Evolutionary conservation across 2,113 vertebrate species (phyloP).

Genomic region (Gyps fulvus): DNA sequence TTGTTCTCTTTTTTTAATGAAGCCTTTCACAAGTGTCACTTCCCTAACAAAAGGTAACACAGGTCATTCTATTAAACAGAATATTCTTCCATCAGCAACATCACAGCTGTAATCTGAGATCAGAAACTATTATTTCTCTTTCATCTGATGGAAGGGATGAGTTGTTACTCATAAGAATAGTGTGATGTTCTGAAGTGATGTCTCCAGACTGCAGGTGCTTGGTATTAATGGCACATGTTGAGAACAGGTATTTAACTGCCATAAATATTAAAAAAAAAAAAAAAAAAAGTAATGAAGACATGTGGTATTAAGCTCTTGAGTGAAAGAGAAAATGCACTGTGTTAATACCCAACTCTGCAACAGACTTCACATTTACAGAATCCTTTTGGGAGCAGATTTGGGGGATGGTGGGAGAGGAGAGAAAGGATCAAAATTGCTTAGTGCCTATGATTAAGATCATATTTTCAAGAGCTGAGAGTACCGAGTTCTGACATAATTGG

Average conservation of each 20-base stretch:
- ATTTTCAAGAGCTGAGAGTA: background rate
- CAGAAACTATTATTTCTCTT: constrained; percentile 16
- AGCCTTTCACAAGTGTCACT: constrained; percentile 29
- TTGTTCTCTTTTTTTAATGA: constrained; percentile 36
- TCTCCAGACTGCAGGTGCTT: background rate
- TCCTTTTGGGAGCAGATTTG: background rate
- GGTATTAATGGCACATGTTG: background rate
- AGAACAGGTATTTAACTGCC: background rate
- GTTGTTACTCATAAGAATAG: background rate
- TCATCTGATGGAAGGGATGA: background rate
- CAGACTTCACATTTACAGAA: background rate
- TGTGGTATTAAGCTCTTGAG: background rate
- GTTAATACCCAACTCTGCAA: background rate
- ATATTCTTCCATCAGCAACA: background rate
- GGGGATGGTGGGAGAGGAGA: background rate
- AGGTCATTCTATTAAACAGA: constrained; percentile 26
- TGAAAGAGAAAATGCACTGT: background rate
- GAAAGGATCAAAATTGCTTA: background rate
- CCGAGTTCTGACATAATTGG: background rate
- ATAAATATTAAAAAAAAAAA: background rate
- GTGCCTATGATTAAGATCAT: background rate
- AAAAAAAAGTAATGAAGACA: background rate
- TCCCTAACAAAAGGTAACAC: constrained; percentile 40
- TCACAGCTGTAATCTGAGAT: constrained; percentile 5
- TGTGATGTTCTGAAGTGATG: background rate